Percentiles rank a stretch among this genome's conserved stretches.
These are phyloP conservation scores for Chromobotia macracanthus DNA, from an alignment of 2,797 vertebrate genomes.

Conservation along the genomic window DNA sequence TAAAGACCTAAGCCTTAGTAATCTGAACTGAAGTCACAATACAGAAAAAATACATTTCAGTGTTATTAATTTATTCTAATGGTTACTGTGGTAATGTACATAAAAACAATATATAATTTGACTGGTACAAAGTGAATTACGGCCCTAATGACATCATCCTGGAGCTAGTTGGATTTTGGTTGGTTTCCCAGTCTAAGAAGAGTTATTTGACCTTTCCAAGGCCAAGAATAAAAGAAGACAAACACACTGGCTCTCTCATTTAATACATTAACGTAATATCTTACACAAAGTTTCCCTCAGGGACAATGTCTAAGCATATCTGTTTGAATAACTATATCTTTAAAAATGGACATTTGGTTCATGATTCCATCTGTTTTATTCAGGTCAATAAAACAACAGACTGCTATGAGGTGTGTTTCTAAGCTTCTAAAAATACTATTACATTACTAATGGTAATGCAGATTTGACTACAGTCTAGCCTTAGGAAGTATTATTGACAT, in stretches of 20 bases:
- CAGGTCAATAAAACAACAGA: conserved; percentile 52
- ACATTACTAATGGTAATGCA: too few species aligned
- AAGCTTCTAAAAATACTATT: too few species aligned
- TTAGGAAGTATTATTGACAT: too few species aligned
- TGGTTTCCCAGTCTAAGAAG: conserved; percentile 54
- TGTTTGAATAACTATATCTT: conserved; percentile 66
- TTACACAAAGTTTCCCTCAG: conserved; percentile 65
- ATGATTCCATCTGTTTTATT: conserved; percentile 50
- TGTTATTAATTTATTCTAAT: too few species aligned
- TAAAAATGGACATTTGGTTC: conserved; percentile 64
- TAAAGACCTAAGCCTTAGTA: background rate
- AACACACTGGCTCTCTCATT: conserved; percentile 69
- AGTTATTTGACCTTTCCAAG: conserved; percentile 57
- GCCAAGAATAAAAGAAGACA: conserved; percentile 51
- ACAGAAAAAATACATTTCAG: too few species aligned
- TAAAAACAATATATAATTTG: conserved; percentile 34
- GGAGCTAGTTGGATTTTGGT: conserved; percentile 39
- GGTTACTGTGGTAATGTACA: too few species aligned
- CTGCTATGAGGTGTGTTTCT: conserved; percentile 1
- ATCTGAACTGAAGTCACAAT: background rate
- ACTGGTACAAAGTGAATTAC: conserved; percentile 34
- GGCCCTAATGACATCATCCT: conserved; percentile 40
- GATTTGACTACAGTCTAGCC: too few species aligned
- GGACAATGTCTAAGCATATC: conserved; percentile 63
- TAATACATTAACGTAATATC: conserved; percentile 56